Conservation (phyloP, 2,888 invertebrate genomes). For the Napeogenes sylphis region DNA sequence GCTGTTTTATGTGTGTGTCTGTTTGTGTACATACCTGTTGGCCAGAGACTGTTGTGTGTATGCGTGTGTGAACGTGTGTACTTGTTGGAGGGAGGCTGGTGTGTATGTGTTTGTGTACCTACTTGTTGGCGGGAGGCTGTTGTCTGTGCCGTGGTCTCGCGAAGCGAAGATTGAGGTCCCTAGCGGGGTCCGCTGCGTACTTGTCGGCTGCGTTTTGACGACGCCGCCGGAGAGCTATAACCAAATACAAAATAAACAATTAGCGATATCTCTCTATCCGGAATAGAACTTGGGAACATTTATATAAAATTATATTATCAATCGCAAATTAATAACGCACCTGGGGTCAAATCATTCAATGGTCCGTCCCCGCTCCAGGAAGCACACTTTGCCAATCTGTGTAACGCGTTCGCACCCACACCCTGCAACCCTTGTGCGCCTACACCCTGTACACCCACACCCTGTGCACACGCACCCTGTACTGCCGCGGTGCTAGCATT, state of each 20-base stretch:
- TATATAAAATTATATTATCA: too few species aligned
- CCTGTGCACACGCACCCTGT: conserved; percentile 30
- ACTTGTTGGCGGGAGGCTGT: conserved; percentile 52
- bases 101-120: conserved; percentile 35
- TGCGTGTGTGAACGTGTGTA: neutral
- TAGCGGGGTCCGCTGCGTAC: conserved; percentile 89
- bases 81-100: conserved; percentile 55
- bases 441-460: conserved; percentile 24
- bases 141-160: conserved; percentile 81
- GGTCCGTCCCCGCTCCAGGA: conserved; percentile 81
- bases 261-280: too few species aligned
- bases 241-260: neutral
- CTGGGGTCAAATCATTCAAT: conserved; percentile 22
- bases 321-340: neutral
- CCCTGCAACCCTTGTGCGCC: conserved; percentile 31
- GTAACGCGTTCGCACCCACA: conserved; percentile 41
- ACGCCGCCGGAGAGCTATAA: conserved; percentile 80
- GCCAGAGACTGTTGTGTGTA: conserved; percentile 64
- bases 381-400: conserved; percentile 82
- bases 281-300: too few species aligned
- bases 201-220: conserved; percentile 88
- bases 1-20: too few species aligned
- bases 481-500: conserved; percentile 32
- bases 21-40: conserved; percentile 25
- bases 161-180: conserved; percentile 88